Conservation (phyloP, 2,888 invertebrate genomes). For the Incurvaria masculella region DNA sequence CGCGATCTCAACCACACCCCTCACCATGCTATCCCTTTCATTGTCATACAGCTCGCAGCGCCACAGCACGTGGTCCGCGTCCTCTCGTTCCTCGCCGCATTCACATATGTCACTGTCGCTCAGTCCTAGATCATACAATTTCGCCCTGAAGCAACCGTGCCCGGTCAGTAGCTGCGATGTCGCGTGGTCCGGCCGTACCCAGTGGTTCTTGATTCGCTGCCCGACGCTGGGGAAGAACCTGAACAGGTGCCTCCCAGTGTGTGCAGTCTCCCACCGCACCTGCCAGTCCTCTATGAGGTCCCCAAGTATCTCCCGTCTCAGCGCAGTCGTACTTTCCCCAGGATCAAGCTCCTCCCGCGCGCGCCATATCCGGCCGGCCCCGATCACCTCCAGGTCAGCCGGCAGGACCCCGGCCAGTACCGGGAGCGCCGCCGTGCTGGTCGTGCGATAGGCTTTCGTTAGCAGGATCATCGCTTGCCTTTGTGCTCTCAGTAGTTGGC, state of each 20-base stretch:
- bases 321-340: not conserved
- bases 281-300: not conserved
- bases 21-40: too few relatives aligned
- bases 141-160: too few relatives aligned
- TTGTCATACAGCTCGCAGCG: too few relatives aligned
- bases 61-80: too few relatives aligned
- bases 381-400: slow-evolving; percentile 3
- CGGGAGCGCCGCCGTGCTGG: slow-evolving; percentile 4
- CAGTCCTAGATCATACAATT: too few relatives aligned
- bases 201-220: too few relatives aligned
- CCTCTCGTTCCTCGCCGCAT: too few relatives aligned
- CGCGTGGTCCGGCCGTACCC: too few relatives aligned
- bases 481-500: slow-evolving; percentile 1
- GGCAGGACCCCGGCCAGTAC: slow-evolving; percentile 7
- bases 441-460: slow-evolving; percentile 5
- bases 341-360: not conserved
- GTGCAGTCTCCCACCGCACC: not conserved
- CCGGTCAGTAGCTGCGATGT: too few relatives aligned
- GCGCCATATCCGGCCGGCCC: too few relatives aligned
- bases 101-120: too few relatives aligned
- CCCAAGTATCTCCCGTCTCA: not conserved
- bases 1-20: too few relatives aligned
- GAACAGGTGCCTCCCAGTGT: not conserved
- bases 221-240: slow-evolving; percentile 2
- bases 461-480: slow-evolving; percentile 5